These are phyloP conservation scores for Stictocephala bisonia DNA, from an alignment of 2,888 invertebrate species.

Conservation along the genomic window DNA sequence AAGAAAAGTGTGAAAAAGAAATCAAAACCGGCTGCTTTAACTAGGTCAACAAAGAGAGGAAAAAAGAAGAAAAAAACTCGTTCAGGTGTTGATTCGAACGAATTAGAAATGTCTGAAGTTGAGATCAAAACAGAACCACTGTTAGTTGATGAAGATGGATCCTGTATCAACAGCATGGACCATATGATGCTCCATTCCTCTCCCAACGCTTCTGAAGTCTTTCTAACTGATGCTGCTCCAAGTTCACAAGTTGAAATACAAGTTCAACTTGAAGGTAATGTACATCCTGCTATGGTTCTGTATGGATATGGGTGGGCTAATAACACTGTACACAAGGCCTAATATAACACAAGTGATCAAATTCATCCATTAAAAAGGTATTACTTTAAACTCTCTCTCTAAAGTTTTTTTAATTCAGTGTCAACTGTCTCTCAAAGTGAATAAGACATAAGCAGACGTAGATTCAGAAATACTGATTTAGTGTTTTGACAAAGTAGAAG, in stretches of 20 bases:
- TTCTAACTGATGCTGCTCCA: conserved; percentile 39
- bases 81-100: background rate
- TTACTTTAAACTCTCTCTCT: background rate
- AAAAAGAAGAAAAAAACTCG: conserved; percentile 66
- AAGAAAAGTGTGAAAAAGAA: conserved; percentile 73
- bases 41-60: conserved; percentile 68
- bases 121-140: conserved; percentile 24
- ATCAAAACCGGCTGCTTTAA: conserved; percentile 68
- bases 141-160: background rate
- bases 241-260: conserved; percentile 47
- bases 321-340: too few species aligned
- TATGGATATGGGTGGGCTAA: too few species aligned
- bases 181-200: conserved; percentile 36
- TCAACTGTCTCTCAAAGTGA: too few species aligned
- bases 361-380: too few species aligned
- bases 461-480: too few species aligned
- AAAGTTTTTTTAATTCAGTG: background rate
- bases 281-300: too few species aligned
- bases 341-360: too few species aligned
- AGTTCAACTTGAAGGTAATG: conserved; percentile 48
- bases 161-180: conserved; percentile 12
- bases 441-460: too few species aligned
- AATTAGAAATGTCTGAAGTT: conserved; percentile 22
- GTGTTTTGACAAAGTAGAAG: too few species aligned
- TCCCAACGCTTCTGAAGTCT: conserved; percentile 37